Percentiles rank a stretch among this genome's conserved stretches.
phyloP scores from a whole-genome alignment of 2,113 vertebrate species.

The Semicossyphus pulcher region DNA sequence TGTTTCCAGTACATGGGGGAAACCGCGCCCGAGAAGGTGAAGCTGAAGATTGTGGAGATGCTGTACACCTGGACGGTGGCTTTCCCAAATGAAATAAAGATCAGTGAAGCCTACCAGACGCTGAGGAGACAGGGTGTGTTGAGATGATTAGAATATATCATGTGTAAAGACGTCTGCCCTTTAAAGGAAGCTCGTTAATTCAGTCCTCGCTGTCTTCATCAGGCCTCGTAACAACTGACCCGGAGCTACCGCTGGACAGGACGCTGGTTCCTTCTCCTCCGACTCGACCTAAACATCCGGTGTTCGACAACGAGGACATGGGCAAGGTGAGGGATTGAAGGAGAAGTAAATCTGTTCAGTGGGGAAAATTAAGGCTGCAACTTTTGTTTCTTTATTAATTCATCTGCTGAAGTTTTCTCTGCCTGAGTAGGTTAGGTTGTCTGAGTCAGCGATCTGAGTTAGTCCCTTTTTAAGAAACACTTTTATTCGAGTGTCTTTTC shows the following conservation, averaged over 20 bases:
- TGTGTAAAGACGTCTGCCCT: neutral
- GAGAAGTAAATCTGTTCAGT: neutral
- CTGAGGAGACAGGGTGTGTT: conserved; percentile 92
- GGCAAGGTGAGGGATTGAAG: conserved; percentile 86
- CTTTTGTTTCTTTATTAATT: neutral
- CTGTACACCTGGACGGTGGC: conserved; percentile 96
- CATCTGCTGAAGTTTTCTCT: neutral
- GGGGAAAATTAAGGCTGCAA: neutral
- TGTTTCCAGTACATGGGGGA: conserved; percentile 92
- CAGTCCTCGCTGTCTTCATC: conserved; percentile 43
- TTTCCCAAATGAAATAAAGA: conserved; percentile 92
- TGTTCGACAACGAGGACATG: conserved; percentile 98
- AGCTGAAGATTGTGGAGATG: conserved; percentile 93
- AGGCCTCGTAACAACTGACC: conserved; percentile 92
- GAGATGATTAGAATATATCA: neutral
- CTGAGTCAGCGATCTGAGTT: too few relatives aligned
- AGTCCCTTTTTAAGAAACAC: too few relatives aligned
- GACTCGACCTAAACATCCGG: conserved; percentile 92
- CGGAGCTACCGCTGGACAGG: conserved; percentile 90
- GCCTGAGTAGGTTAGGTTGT: too few relatives aligned
- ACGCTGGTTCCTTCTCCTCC: conserved; percentile 95
- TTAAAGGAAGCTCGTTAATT: neutral
- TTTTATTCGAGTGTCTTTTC: too few relatives aligned
- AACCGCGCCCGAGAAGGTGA: conserved; percentile 93
- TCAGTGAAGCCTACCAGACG: conserved; percentile 95